A percentile compares a stretch with the other conserved stretches of the same genome.
phyloP scores from a whole-genome alignment of 2,888 invertebrate species.

The Agrotis puta region DNA sequence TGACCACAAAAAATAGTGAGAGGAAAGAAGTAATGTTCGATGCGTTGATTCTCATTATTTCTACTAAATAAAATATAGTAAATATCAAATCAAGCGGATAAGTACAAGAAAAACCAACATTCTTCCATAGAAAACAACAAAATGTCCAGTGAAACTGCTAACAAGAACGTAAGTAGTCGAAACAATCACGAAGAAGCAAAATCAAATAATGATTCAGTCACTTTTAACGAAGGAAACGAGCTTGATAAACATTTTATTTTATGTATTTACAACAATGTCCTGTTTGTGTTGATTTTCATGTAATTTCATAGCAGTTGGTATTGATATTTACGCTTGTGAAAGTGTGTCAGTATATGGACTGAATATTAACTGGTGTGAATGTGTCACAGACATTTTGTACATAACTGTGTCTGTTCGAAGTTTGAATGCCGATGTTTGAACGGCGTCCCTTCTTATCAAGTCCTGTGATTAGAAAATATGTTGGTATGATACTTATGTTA shows the following conservation, averaged over 20 bases:
- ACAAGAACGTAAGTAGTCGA: slow-evolving; percentile 89
- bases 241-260: slow-evolving; percentile 16
- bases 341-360: slow-evolving; percentile 79
- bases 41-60: slow-evolving; percentile 1
- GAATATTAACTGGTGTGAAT: slow-evolving; percentile 74
- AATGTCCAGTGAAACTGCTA: slow-evolving; percentile 92
- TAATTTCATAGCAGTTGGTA: slow-evolving; percentile 7
- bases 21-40: not conserved
- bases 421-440: slow-evolving; percentile 45
- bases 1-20: slow-evolving; percentile 5
- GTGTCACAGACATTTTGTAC: slow-evolving; percentile 54
- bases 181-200: not conserved
- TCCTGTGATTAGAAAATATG: slow-evolving; percentile 54
- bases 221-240: slow-evolving; percentile 1
- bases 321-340: slow-evolving; percentile 70
- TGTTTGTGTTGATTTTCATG: slow-evolving; percentile 21
- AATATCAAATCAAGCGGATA: not conserved
- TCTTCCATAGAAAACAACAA: slow-evolving; percentile 53
- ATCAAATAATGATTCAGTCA: slow-evolving; percentile 9
- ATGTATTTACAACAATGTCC: slow-evolving; percentile 41
- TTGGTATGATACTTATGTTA: slow-evolving; percentile 59
- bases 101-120: not conserved
- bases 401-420: slow-evolving; percentile 44
- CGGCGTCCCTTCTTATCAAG: slow-evolving; percentile 38
- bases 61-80: slow-evolving; percentile 5